A percentile compares a stretch with the other conserved stretches of the same genome.
phyloP scores from a whole-genome alignment of 2,888 invertebrate species.

The Hedya salicella region DNA sequence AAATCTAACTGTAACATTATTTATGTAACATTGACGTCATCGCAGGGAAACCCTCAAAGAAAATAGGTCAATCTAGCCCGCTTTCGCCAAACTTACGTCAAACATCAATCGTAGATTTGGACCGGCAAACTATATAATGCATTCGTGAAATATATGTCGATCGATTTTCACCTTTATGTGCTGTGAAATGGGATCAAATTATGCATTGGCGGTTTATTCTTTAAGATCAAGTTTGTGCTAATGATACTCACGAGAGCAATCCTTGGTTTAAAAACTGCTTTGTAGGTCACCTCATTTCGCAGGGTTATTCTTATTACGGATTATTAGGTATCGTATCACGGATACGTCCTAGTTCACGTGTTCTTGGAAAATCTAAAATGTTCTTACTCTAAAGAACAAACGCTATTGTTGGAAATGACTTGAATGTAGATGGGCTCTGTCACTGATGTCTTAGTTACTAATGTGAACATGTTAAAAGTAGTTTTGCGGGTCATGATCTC shows the following conservation, averaged over 20 bases:
- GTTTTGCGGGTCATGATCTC: conserved; percentile 27
- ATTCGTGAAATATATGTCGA: conserved; percentile 42
- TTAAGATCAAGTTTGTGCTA: conserved; percentile 39
- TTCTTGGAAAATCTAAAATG: conserved; percentile 31
- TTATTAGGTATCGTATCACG: conserved; percentile 51
- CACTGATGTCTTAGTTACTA: conserved; percentile 33
- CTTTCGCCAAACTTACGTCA: conserved; percentile 70
- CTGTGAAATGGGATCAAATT: conserved; percentile 23
- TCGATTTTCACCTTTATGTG: conserved; percentile 37
- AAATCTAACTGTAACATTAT: conserved; percentile 51
- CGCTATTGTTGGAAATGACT: conserved; percentile 19
- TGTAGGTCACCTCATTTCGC: conserved; percentile 67
- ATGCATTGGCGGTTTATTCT: neutral
- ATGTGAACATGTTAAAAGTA: conserved; percentile 10
- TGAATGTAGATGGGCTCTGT: conserved; percentile 33
- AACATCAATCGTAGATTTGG: conserved; percentile 55
- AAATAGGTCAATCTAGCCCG: conserved; percentile 74
- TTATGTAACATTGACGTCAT: conserved; percentile 76
- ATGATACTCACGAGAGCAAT: conserved; percentile 41
- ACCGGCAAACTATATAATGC: conserved; percentile 51
- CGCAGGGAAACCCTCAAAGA: conserved; percentile 60
- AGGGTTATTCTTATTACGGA: conserved; percentile 58
- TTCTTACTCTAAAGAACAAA: conserved; percentile 31
- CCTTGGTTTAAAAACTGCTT: conserved; percentile 52
- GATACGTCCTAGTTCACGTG: conserved; percentile 36